Evolutionary conservation across 1,140 invertebrate species (phyloP).

Genomic region (Drosophila busckii): DNA sequence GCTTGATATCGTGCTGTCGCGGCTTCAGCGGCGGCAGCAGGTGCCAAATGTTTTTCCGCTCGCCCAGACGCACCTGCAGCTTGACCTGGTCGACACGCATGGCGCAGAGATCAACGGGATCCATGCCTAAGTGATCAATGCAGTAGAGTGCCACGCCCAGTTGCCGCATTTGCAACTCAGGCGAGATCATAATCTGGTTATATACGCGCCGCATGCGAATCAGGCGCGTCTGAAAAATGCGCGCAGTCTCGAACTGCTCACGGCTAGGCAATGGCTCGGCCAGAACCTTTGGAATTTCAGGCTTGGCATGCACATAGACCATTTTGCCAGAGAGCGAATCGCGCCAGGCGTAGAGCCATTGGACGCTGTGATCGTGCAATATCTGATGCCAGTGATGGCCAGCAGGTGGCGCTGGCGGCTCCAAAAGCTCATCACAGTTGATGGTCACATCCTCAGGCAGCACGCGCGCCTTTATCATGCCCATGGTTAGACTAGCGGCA

Average conservation of each 20-base stretch:
- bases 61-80: no score
- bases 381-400: conserved; percentile 6
- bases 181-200: background rate
- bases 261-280: background rate
- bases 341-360: conserved; percentile 4
- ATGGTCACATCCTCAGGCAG: conserved; percentile 14
- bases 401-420: background rate
- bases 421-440: background rate
- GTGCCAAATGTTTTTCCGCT: no score
- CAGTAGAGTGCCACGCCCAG: conserved; percentile 10
- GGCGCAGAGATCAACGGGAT: background rate
- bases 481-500: background rate
- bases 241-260: conserved; percentile 1
- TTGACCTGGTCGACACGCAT: background rate
- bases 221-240: background rate
- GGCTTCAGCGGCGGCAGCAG: no score
- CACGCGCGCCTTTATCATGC: conserved; percentile 2
- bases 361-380: conserved; percentile 6
- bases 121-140: conserved; percentile 10
- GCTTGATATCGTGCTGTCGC: background rate
- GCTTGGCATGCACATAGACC: background rate
- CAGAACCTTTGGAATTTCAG: background rate
- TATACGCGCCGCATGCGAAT: background rate
- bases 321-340: background rate
- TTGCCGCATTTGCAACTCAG: background rate